Base-by-base conservation (phyloP, 2,113 vertebrate species). In the Heterotis niloticus region DNA sequence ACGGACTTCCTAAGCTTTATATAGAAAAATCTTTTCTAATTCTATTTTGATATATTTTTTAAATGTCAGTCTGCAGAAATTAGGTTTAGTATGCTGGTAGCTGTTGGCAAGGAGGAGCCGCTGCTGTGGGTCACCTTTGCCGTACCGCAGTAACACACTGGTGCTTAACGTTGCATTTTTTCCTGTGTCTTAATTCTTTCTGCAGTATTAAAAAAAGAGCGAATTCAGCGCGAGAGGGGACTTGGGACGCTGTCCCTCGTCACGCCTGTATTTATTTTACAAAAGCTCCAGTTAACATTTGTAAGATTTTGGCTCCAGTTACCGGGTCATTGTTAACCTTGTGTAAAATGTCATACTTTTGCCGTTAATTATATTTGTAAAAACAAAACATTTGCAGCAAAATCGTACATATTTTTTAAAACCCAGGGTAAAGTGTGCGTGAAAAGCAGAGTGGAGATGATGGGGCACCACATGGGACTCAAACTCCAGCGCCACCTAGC, bases 1-100 rank as follows among this genome's bases (percentile, higher is more conserved):
- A 82, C 71, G 84, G 72, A 84, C 75, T 29, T 87, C 81, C 80
- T 77, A 79, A 54, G 26, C 67, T 78, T 64, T 71, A 51, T 51
- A 71, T 28, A 62, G 29, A 62, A 78, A 72, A 79, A n/a, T 23
- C 59, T 79, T 73, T 79, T 79, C 68, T 56, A 62, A 79, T 69
- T 59, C 69, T 71, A 59, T 34, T 78, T 78, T 78, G 67, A 57
- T 78, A 71, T 56, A 74, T 78, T 78, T 71, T 71, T 69, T 10
- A 78, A 62, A 71, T 70, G 20, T 34, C 70, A 66, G 20, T 69
- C 57, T 64, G 17, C 56, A 70, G 77, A 59, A 3, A 59, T n/a
- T 60, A 69, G 65, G 59, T 23, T 78, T 59, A 23, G 23, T 29
- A 23, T n/a, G n/a, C 26, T 70, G 70, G 69, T 78, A 62, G 29